These are phyloP conservation scores for Coturnix japonica DNA, from an alignment of 2,113 vertebrate genomes.

Conservation along the genomic window DNA sequence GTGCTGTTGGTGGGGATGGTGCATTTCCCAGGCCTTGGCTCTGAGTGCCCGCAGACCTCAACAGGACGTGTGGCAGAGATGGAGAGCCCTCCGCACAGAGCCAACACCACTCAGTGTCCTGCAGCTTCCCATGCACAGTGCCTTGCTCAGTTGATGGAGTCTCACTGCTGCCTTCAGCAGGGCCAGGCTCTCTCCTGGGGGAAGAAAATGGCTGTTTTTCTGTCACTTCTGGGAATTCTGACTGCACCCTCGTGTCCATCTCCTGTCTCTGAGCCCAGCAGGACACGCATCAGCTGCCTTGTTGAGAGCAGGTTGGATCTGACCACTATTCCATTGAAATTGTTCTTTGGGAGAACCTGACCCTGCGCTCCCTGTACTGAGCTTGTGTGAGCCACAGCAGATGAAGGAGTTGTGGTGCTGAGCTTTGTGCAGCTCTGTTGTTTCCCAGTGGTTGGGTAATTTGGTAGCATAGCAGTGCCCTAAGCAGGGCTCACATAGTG, in stretches of 20 bases:
- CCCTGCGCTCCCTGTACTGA: fast-evolving
- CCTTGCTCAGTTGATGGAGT: not conserved
- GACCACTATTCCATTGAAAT: not conserved
- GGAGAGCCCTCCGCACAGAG: not conserved
- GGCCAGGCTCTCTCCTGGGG: not conserved
- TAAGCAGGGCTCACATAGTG: not conserved
- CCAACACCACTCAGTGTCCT: not conserved
- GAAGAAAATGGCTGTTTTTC: not conserved
- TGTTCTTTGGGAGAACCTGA: not conserved
- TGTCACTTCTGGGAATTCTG: not conserved
- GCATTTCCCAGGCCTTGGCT: not conserved
- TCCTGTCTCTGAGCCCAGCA: not conserved
- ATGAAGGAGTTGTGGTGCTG: not conserved
- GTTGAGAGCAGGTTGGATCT: not conserved
- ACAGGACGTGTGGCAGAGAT: fast-evolving
- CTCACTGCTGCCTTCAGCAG: not conserved
- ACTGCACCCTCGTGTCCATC: not conserved
- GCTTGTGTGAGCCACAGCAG: not conserved
- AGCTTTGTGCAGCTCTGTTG: not conserved
- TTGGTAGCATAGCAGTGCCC: not conserved
- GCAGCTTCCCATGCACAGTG: not conserved
- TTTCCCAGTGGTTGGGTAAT: not conserved
- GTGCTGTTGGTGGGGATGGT: not conserved
- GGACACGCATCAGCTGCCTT: not conserved
- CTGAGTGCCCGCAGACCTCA: fast-evolving